Base-by-base conservation (phyloP, 2,113 vertebrate genomes). In the Theristicus caerulescens region DNA sequence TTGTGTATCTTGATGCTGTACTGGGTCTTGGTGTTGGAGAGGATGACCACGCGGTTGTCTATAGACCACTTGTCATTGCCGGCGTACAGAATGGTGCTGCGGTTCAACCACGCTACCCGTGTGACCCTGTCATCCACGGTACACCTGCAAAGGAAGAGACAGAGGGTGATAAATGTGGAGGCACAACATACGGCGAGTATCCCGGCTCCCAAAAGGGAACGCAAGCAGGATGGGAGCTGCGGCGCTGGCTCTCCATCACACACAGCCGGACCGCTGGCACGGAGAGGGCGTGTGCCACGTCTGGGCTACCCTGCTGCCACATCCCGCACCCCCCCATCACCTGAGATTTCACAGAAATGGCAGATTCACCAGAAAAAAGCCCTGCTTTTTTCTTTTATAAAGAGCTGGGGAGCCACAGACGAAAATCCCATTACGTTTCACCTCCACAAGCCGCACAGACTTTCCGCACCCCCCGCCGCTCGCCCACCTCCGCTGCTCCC, bases 1-100 rank as follows among this genome's bases (percentile, higher is more conserved):
- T 99, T 98, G 86, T 99, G 98, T 96, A 99, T 99, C 98, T 98
- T 98, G 98, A 99, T 99, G 98, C 99, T 99, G 98, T 99, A 99
- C 95, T 99, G 99, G n/a, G 99, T 99, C 65, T 98, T 98, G 11
- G 99, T 99, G 98, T 99, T 99, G 88, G 99, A 98, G 95, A 99
- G 96, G 86, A 99, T 98, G 83, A 99, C 98, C 92, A 99, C 99
- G 0, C 99, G 99, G 54, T 99, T 99, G 93, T 99, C 99, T 98
- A 99, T 98, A 34, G 99, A 99, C 99, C 99, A 99, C 96, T 99
- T 99, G 97, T 99, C 99, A 55, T 96, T 99, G 51, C 99, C 99
- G 1, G 99, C 99, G 1, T 99, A 99, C 59, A 99, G 98, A 85
- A 99, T 99, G 91, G 99, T 99, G 97, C 99, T 99, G 88, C 99